Conservation (phyloP, 2,888 invertebrate genomes). For the Hirtodrosophila cameraria region DNA sequence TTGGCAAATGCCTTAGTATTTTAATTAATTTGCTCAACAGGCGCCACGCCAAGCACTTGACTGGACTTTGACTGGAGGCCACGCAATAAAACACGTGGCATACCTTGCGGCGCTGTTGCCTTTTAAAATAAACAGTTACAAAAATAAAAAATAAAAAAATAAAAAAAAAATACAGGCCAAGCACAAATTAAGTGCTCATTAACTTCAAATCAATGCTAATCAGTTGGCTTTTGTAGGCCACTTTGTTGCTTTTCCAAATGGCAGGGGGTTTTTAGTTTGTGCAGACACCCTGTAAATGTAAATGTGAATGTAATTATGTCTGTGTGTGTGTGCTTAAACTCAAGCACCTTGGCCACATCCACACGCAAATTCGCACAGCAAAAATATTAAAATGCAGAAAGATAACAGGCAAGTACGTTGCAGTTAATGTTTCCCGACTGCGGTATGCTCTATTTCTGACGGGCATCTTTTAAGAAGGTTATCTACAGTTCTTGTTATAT, state of each 20-base stretch:
- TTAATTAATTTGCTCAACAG: constrained; percentile 75
- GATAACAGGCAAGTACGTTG: no score
- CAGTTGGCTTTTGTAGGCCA: constrained; percentile 44
- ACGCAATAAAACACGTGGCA: constrained; percentile 60
- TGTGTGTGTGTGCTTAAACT: no score
- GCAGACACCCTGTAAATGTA: no score
- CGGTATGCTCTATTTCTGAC: no score
- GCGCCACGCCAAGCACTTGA: constrained; percentile 34
- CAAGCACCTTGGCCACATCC: no score
- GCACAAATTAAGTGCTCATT: constrained; percentile 70
- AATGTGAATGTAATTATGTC: no score
- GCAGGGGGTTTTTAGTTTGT: background rate
- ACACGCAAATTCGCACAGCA: background rate
- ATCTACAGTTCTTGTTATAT: no score
- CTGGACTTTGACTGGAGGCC: no score
- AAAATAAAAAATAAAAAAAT: background rate
- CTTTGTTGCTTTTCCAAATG: constrained; percentile 5
- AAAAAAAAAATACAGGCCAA: constrained; percentile 7
- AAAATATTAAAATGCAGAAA: background rate
- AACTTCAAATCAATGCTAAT: constrained; percentile 78
- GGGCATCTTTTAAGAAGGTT: no score
- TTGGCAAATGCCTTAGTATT: constrained; percentile 71
- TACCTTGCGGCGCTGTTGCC: constrained; percentile 61
- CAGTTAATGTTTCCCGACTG: no score
- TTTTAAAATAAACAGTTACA: constrained; percentile 12